These are phyloP conservation scores for Scleropages formosus DNA, from an alignment of 2,797 vertebrate species.

Conservation along the genomic window DNA sequence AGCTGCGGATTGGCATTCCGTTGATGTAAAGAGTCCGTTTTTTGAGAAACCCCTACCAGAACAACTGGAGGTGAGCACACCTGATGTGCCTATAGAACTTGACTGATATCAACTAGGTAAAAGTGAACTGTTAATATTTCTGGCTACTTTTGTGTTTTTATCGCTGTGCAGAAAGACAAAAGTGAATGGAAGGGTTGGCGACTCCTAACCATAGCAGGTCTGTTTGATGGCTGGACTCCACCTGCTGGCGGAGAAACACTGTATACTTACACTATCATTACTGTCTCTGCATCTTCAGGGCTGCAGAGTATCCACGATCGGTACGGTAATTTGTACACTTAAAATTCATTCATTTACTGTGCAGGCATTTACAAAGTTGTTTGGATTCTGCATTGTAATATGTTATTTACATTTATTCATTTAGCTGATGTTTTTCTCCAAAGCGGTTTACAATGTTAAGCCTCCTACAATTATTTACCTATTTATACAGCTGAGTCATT, in stretches of 20 bases:
- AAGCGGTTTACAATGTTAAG: too few relatives aligned
- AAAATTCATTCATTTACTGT: not conserved
- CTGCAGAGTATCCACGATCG: slow-evolving; percentile 84
- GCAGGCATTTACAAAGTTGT: not conserved
- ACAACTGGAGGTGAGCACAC: slow-evolving; percentile 44
- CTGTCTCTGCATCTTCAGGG: slow-evolving; percentile 78
- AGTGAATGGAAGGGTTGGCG: slow-evolving; percentile 78
- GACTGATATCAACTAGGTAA: too few relatives aligned
- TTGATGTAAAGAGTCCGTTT: slow-evolving; percentile 30
- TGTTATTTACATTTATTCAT: too few relatives aligned
- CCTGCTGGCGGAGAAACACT: slow-evolving; percentile 77
- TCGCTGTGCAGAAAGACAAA: slow-evolving; percentile 45
- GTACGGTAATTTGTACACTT: slow-evolving; percentile 52
- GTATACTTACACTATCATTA: slow-evolving; percentile 89
- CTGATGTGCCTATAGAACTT: slow-evolving; percentile 2
- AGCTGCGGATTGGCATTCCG: slow-evolving; percentile 15
- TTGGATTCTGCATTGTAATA: not conserved
- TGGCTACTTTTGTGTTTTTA: not conserved
- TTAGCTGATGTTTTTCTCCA: too few relatives aligned
- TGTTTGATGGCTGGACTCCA: slow-evolving; percentile 92
- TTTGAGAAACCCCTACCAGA: slow-evolving; percentile 24
- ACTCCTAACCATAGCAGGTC: slow-evolving; percentile 88
- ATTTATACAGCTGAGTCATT: too few relatives aligned
- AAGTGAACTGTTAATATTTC: not conserved
- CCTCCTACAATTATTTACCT: too few relatives aligned